Evolutionary conservation across 2,888 invertebrate species (phyloP).

Genomic region (Leucophenga montana): DNA sequence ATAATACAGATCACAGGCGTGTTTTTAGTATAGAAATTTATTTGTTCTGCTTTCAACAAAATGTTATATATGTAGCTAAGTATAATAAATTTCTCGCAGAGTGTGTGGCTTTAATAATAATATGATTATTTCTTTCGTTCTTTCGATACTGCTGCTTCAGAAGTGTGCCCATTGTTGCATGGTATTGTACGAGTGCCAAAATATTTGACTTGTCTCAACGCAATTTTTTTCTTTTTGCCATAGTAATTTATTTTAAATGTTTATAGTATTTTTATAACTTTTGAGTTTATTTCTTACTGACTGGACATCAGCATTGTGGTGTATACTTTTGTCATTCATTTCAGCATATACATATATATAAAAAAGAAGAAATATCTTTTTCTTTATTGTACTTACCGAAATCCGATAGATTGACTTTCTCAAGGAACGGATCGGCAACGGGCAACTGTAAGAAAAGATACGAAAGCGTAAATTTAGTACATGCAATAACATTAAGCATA

Average conservation of each 20-base stretch:
- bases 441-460: slow-evolving; percentile 81
- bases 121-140: too few relatives aligned
- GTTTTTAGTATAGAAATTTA: too few relatives aligned
- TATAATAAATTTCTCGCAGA: too few relatives aligned
- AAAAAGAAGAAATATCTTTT: not conserved
- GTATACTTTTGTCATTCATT: slow-evolving; percentile 31
- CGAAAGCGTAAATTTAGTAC: not conserved
- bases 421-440: slow-evolving; percentile 92
- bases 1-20: too few relatives aligned
- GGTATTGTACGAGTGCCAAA: not conserved
- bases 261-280: not conserved
- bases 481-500: not conserved
- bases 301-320: not conserved
- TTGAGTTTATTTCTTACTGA: slow-evolving; percentile 41
- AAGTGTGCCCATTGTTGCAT: slow-evolving; percentile 10
- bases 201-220: not conserved
- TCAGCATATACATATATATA: too few relatives aligned
- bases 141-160: not conserved
- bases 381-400: slow-evolving; percentile 78
- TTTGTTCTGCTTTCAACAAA: too few relatives aligned
- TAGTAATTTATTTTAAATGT: slow-evolving; percentile 5
- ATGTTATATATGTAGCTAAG: too few relatives aligned
- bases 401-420: slow-evolving; percentile 86
- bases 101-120: too few relatives aligned
- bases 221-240: not conserved